Base-by-base conservation (phyloP, 2,113 vertebrate genomes). In the Ceyx margarethae region DNA sequence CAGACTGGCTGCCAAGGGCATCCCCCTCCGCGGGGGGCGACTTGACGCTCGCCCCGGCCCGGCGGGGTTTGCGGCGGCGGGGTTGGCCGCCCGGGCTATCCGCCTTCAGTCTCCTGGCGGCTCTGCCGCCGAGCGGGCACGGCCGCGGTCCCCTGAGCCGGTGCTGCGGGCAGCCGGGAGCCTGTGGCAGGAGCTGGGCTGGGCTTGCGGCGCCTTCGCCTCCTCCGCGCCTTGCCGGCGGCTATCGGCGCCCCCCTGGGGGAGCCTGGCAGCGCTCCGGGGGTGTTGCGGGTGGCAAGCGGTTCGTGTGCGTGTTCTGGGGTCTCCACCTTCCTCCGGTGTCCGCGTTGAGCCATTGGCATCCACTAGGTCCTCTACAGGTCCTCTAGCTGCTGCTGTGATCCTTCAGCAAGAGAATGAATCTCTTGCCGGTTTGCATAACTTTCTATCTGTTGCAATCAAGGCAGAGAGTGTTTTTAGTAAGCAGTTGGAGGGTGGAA, bases 271-370 rank as follows among this genome's bases (percentile, higher is more conserved):
- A 4, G 3, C 2, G 26, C 26, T 43, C 26, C 42, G 7, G 13
- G 19, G n/a, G 13, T 8, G 35, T 4, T 8, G 1, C 68, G 28
- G 45, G 60, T 13, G 2, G 29, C 18, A 28, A 19, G 51, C 3
- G 40, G 31, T 22, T 35, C 3, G 3, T 10, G 72, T 23, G 1
- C 13, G 0, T 6, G 10, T 1, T 13, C 14, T 2, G 42, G 46
- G 21, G 0, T 50, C 43, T 40, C 58, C 5, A 4, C 29, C 20
- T 74, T n/a, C 31, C 33, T 6, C 42, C 6, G 3, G 9, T 29
- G 60, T 9, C 23, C 8, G 65, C 18, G 13, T 2, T 11, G 19
- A 43, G 89, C 35, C 45, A 1, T 7, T 35, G 81, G 3, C 31
- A 33, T 17, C 58, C 5, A 3, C 45, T 4, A 6, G 58, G 64